Conservation (phyloP, 2,888 invertebrate genomes). For the Scelioninae gen. 2 region DNA sequence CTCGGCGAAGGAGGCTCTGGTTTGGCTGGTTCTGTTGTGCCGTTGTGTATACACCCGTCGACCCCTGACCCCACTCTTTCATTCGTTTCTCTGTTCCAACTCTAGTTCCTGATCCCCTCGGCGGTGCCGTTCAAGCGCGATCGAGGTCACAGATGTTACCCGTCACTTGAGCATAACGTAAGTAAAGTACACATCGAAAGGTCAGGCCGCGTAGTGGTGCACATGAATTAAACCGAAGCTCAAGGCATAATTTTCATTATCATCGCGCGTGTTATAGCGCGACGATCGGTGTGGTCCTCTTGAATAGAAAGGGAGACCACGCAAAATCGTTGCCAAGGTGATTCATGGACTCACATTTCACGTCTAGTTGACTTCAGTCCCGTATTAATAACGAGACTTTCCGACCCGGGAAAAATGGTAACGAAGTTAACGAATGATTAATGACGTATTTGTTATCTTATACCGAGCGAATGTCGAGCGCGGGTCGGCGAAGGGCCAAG, state of each 20-base stretch:
- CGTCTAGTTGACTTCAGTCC: slow-evolving; percentile 42
- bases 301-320: slow-evolving; percentile 21
- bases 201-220: slow-evolving; percentile 60
- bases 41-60: slow-evolving; percentile 63
- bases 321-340: slow-evolving; percentile 41
- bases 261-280: slow-evolving; percentile 74
- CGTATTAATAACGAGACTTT: slow-evolving; percentile 44
- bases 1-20: slow-evolving; percentile 56
- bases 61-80: slow-evolving; percentile 64
- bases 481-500: no score
- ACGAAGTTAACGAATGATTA: slow-evolving; percentile 39
- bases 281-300: slow-evolving; percentile 51
- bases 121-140: slow-evolving; percentile 60
- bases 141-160: slow-evolving; percentile 66
- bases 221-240: slow-evolving; percentile 61
- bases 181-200: slow-evolving; percentile 61
- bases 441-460: slow-evolving; percentile 32
- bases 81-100: slow-evolving; percentile 62
- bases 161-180: slow-evolving; percentile 63
- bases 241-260: slow-evolving; percentile 63
- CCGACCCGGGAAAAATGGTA: slow-evolving; percentile 20
- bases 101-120: slow-evolving; percentile 63
- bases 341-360: slow-evolving; percentile 48
- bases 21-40: slow-evolving; percentile 71
- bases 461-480: no score